Evolutionary conservation across 2,888 invertebrate species (phyloP), one percentile per base, ranked within the genome.

Genomic region (Coleophora flavipennella): DNA sequence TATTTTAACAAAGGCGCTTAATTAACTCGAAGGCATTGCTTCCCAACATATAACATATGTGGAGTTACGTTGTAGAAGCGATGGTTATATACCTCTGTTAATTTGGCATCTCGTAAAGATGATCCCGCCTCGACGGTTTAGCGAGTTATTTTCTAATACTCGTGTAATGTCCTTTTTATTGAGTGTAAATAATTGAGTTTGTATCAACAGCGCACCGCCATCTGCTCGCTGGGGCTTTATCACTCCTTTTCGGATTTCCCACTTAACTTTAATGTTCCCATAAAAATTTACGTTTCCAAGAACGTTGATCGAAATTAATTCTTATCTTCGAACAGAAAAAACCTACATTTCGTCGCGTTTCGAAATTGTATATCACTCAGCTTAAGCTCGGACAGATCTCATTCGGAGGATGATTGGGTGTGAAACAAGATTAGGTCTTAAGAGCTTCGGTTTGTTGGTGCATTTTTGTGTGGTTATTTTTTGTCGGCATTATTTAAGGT

Each of bases 101-200:
- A 61, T 64, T 61, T 57, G 51, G 62, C 56, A 58, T 55, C 53
- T 70, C 67, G 60, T 69, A 69, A 71, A 70, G 53, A 47, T 48
- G 49, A 44, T 48, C 51, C 57, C 59, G 52, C 57, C 57, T n/a
- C 53, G 49, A 62, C 59, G 63, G 65, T 69, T 72, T 65, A 66
- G 64, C 67, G 62, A 68, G 64, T 65, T 70, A 75, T 72, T 76
- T 73, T 73, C 78, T 79, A 83, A 77, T 72, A 69, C 75, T 73
- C 75, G 64, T 78, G 77, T 83, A 81, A 79, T 63, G 78, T 77
- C 75, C 74, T 79, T 81, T 83, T 83, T 81, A 83, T 83, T 73
- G 80, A 80, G 83, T 83, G 83, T 83, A 83, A 83, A 83, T 83
- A 83, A 83, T 83, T 80, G 80, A 78, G 80, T 76, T 78, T 76